Conservation (phyloP, 2,888 invertebrate genomes). For the Caradrina kadenii region DNA sequence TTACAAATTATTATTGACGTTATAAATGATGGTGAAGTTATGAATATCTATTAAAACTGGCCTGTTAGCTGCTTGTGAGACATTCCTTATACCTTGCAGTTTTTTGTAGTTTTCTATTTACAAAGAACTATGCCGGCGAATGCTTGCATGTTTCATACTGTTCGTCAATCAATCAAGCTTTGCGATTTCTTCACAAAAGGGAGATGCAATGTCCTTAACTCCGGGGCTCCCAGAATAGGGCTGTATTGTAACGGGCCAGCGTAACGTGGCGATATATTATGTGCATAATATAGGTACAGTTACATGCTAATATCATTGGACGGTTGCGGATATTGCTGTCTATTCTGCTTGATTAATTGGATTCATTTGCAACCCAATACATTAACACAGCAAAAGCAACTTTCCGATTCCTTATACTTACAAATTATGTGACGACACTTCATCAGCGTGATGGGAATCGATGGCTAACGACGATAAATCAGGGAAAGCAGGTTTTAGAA, state of each 20-base stretch:
- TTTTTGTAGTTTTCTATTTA: not conserved
- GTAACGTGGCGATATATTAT: too few species aligned
- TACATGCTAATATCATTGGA: not conserved
- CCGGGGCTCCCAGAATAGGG: not conserved
- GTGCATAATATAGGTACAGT: too few species aligned
- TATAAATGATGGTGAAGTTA: too few species aligned
- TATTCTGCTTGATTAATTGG: slow-evolving; percentile 12
- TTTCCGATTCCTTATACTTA: not conserved
- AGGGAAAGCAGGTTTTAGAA: too few species aligned
- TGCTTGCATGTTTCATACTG: not conserved
- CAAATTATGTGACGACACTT: not conserved
- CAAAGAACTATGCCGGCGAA: not conserved
- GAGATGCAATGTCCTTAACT: not conserved
- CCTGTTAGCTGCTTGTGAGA: too few species aligned
- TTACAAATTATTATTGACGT: too few species aligned
- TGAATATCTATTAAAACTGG: too few species aligned
- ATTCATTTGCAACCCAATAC: slow-evolving; percentile 7
- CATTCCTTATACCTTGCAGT: not conserved
- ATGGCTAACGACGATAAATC: not conserved
- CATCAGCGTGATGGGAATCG: not conserved
- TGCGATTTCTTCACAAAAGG: not conserved
- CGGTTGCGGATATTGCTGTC: not conserved
- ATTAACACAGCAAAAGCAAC: not conserved
- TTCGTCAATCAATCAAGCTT: slow-evolving; percentile 4
- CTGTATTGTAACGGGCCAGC: too few species aligned